Evolutionary conservation across 2,888 invertebrate species (phyloP), one percentile per base, ranked within the genome.

Genomic region (Eutolmus rufibarbis): DNA sequence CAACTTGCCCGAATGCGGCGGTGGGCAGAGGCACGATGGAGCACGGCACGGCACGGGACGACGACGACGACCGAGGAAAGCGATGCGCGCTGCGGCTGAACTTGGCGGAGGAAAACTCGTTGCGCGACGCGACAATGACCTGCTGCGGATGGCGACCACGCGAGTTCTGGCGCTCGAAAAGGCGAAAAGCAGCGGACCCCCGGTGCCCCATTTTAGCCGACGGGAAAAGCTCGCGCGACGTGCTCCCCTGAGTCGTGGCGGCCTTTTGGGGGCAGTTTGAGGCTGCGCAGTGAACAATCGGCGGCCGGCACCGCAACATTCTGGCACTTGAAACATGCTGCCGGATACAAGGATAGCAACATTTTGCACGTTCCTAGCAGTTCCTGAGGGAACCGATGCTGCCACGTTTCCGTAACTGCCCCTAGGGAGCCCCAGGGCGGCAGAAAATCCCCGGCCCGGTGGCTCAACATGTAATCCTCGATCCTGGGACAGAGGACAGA

Each of bases 231-330:
- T 85, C 34, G 1, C 85, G 23, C 37, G 43, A 19, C n/a, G 43
- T 74, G 74, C 85, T 85, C 85, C 85, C 85, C 74, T 74, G 37
- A 74, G 28, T 66, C 12, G 66, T 19, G 66, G 19, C 66, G 28
- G 28, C 66, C 84, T 23, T 74, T 84, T 74, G 85, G 85, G 85
- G 85, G 85, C 85, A 74, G 85, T 85, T 85, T 16, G 85, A 85
- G 85, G 85, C 85, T 85, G 85, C 85, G 85, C 85, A 66, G 28
- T 66, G 66, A 19, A 19, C 16, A 31, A 28, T 28, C 43, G n/a
- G 43, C 66, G 66, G 23, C 74, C 16, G 57, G 19, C 3, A 7
- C 9, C 14, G 82, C 28, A 82, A 82, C 57, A 82, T 37, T 82
- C 5, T 57, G 40, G 37, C 19, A n/a, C 57, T 37, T 57, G 57